A percentile compares a stretch with the other conserved stretches of the same genome.
These are phyloP conservation scores for Oenanthe oenanthe DNA, from an alignment of 2,113 vertebrate genomes.

Conservation along the genomic window DNA sequence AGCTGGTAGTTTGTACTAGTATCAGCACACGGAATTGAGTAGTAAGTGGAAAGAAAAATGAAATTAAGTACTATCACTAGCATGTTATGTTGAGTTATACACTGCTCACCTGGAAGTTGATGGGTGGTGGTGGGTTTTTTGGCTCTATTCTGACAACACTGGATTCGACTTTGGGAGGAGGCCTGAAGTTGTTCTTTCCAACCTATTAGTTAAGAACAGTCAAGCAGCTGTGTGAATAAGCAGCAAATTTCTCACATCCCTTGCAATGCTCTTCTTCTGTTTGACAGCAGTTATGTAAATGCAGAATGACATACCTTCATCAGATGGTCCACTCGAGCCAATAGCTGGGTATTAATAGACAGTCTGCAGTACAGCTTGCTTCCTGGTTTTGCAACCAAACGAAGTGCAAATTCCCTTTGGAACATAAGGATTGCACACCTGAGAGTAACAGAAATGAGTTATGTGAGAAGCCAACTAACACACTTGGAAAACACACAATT, in stretches of 20 bases:
- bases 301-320: slow-evolving; percentile 86
- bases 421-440: slow-evolving; percentile 99
- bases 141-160: slow-evolving; percentile 98
- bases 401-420: slow-evolving; percentile 96
- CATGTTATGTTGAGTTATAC: not conserved
- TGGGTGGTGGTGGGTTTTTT: slow-evolving; percentile 94
- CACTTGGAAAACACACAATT: not conserved
- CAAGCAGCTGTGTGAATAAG: slow-evolving; percentile 4
- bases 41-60: not conserved
- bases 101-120: slow-evolving; percentile 91
- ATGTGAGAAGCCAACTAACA: not conserved
- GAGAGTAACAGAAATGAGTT: not conserved
- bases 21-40: not conserved
- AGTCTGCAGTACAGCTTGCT: slow-evolving; percentile 95
- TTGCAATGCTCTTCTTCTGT: not conserved
- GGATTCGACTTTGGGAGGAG: slow-evolving; percentile 98
- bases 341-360: slow-evolving; percentile 94
- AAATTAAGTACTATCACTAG: not conserved
- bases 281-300: accelerated
- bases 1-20: not conserved
- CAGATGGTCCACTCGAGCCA: slow-evolving; percentile 95
- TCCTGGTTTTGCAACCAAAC: slow-evolving; percentile 92
- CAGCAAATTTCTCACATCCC: not conserved
- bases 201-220: slow-evolving; percentile 79
- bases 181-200: slow-evolving; percentile 96